Base-by-base conservation (phyloP, 1,140 invertebrate genomes). In the Pogonus chalceus region DNA sequence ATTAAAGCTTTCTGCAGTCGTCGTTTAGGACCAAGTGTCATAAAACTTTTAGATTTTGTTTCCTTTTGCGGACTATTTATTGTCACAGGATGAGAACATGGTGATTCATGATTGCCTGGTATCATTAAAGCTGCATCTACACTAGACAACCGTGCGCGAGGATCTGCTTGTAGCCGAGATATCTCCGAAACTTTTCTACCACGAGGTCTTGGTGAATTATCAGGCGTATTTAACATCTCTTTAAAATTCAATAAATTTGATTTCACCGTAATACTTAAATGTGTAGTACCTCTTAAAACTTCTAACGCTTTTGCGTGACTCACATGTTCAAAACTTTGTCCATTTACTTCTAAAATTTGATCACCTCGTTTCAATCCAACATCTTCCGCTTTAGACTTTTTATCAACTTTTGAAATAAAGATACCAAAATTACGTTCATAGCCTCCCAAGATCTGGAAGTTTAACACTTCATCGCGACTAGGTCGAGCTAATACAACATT, bases 271-370 rank as follows among this genome's bases (percentile, higher is more conserved):
- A 99, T 90, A 68, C 89, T 92, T 35, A 98, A 76, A 75, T 98
- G 96, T 50, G 95, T 98, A 20, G 93, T 92, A 37, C 90, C 87
- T 55, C 85, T 81, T 0, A 99, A 79, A 51, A 97, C 86, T 69
- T 98, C 96, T 59, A 97, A 77, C 2, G 96, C 95, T 65, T 85
- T 83, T 18, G 85, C 82, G 66, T 93, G 87, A 60, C 83, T 88
- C 31, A 98, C 87, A 68, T 93, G 89, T 64, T 92, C 85, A 70
- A 98, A 96, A 61, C 86, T 95, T 65, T 96, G 90, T 18, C 95
- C 92, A 71, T 99, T 99, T 0, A 98, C 94, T 75, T 98, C 92
- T 52, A 98, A 76, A 56, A 96, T 90, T 74, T 99, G 95, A 78
- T 99, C 96, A 1, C 96, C 96, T 49, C 92, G 77, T 72, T 96